Percentiles rank a stretch among this genome's conserved stretches.
phyloP scores from a whole-genome alignment of 2,888 invertebrate species.

The Eueremaeus valkanovi region DNA sequence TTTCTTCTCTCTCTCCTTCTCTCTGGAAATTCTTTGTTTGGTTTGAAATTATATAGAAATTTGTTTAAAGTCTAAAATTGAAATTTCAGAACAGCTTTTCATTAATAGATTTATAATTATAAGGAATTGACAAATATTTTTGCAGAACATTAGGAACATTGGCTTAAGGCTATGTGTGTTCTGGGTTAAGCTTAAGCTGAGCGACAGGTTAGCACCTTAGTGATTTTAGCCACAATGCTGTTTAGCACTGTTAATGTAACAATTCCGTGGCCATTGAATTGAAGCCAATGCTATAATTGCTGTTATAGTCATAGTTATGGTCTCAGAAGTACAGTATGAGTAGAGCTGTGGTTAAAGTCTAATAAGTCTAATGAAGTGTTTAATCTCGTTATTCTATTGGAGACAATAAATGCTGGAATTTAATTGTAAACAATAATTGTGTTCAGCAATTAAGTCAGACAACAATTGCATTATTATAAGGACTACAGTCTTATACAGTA shows the following conservation, averaged over 20 bases:
- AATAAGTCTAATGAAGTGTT: slow-evolving; percentile 1
- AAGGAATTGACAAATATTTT: neutral
- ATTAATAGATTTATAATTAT: neutral
- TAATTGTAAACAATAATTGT: neutral
- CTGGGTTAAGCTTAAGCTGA: neutral
- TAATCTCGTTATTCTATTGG: neutral
- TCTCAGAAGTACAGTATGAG: no score
- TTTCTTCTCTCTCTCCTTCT: no score
- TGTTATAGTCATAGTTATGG: no score
- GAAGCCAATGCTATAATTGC: neutral
- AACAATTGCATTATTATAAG: neutral
- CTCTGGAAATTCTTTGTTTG: neutral
- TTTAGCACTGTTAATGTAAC: no score
- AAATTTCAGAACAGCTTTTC: neutral
- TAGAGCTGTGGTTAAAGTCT: neutral
- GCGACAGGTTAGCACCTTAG: neutral
- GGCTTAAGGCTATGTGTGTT: no score
- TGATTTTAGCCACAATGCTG: neutral
- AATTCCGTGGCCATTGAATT: neutral
- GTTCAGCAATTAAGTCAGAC: slow-evolving; percentile 1
- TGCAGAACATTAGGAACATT: neutral
- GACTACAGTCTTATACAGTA: neutral
- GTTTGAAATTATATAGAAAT: neutral
- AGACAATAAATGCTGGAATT: neutral
- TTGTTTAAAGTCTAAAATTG: neutral